Conservation (phyloP, 2,797 vertebrate genomes). For the Gymnodraco acuticeps region DNA sequence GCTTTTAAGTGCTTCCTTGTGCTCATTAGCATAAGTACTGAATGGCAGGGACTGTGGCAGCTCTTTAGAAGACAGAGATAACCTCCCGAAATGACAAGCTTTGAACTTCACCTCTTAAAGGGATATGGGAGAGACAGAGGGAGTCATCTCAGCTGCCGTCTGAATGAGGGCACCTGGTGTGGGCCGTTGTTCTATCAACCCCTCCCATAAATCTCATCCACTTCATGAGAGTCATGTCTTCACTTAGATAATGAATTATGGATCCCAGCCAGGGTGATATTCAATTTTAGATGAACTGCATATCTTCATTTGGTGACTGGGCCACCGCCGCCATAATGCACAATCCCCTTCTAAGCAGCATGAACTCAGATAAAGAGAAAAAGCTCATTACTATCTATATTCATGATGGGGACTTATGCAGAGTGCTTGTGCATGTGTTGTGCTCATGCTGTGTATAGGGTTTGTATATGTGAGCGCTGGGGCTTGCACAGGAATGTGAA, state of each 20-base stretch:
- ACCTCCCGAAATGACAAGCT: slow-evolving; percentile 68
- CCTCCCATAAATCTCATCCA: slow-evolving; percentile 78
- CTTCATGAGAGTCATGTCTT: slow-evolving; percentile 79
- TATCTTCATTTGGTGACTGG: slow-evolving; percentile 79
- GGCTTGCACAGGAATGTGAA: slow-evolving; percentile 20
- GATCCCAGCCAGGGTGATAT: slow-evolving; percentile 77
- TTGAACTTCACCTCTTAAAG: slow-evolving; percentile 64
- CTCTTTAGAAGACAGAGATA: slow-evolving; percentile 65
- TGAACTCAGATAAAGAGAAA: slow-evolving; percentile 64
- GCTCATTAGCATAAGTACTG: slow-evolving; percentile 68
- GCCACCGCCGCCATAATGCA: slow-evolving; percentile 66
- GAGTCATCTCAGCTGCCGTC: slow-evolving; percentile 58
- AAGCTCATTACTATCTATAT: slow-evolving; percentile 79
- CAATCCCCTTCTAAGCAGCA: slow-evolving; percentile 66
- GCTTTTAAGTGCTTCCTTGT: slow-evolving; percentile 57
- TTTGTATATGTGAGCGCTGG: slow-evolving; percentile 36
- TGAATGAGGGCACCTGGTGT: slow-evolving; percentile 72
- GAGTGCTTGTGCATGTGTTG: slow-evolving; percentile 37
- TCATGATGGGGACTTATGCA: slow-evolving; percentile 71
- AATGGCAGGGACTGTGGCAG: slow-evolving; percentile 40
- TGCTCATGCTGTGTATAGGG: slow-evolving; percentile 15
- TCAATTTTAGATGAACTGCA: slow-evolving; percentile 85
- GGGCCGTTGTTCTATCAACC: slow-evolving; percentile 63
- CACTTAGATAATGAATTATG: slow-evolving; percentile 86
- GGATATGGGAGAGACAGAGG: slow-evolving; percentile 51